phyloP scores from a whole-genome alignment of 2,888 invertebrate genomes.

The Philonicus albiceps region DNA sequence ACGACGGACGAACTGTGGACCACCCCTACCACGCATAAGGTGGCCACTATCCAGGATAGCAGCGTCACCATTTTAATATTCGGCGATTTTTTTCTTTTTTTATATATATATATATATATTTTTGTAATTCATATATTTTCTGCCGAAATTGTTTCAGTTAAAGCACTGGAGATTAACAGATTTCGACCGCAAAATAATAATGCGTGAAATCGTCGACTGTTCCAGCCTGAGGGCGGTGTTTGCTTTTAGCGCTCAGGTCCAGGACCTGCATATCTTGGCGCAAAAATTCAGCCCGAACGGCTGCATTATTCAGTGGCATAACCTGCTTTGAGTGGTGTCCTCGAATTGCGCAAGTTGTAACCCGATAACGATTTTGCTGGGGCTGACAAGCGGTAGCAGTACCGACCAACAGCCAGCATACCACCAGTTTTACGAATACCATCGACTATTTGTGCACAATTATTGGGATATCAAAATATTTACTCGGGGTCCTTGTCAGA shows the following conservation, averaged over 20 bases:
- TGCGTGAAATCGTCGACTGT: background rate
- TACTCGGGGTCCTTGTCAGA: background rate
- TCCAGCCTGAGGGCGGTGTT: background rate
- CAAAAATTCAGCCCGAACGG: background rate
- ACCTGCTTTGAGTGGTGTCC: background rate
- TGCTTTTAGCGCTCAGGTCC: background rate
- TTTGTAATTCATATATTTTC: background rate
- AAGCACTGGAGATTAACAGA: slow-evolving; percentile 24
- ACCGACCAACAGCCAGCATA: background rate
- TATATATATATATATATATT: background rate
- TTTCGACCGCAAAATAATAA: slow-evolving; percentile 12
- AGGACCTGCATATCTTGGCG: background rate
- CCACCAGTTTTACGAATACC: background rate
- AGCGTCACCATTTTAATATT: slow-evolving; percentile 15
- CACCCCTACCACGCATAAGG: background rate
- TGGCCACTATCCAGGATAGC: background rate
- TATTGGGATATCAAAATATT: background rate
- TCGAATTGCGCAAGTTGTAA: background rate
- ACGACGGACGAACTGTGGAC: background rate
- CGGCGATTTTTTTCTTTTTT: background rate
- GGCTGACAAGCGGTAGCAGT: background rate
- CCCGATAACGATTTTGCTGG: background rate
- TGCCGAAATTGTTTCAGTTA: background rate
- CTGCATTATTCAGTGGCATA: background rate
- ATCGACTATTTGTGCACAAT: background rate